These are phyloP conservation scores for Brachyhypopomus gauderio DNA, from an alignment of 2,113 vertebrate species.

Conservation along the genomic window DNA sequence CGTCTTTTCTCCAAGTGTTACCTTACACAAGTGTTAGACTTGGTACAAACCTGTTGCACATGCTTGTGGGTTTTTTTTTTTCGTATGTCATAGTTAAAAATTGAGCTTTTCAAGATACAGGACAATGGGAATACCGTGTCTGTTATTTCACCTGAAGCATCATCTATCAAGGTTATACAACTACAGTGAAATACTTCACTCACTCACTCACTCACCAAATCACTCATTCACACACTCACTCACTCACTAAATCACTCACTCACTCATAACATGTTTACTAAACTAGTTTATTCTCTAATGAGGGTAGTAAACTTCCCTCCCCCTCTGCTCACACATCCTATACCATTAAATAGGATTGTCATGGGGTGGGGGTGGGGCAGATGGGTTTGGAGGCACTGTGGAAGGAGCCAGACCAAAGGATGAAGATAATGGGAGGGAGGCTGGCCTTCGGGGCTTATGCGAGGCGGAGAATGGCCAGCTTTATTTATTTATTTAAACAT, in stretches of 20 bases:
- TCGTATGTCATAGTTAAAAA: not conserved
- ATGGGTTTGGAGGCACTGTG: not conserved
- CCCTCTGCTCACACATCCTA: slow-evolving; percentile 22
- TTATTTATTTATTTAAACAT: not conserved
- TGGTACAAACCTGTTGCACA: too few relatives aligned
- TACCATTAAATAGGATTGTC: slow-evolving; percentile 43
- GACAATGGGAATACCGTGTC: slow-evolving; percentile 13
- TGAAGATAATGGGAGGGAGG: slow-evolving; percentile 33
- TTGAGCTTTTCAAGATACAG: slow-evolving; percentile 5
- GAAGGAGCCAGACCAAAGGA: slow-evolving; percentile 41
- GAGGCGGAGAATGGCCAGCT: slow-evolving; percentile 12
- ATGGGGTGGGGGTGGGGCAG: not conserved
- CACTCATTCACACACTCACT: not conserved
- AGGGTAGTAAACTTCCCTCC: not conserved
- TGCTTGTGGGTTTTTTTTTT: not conserved
- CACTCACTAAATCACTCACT: not conserved
- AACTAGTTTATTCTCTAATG: slow-evolving; percentile 23
- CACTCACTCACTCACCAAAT: not conserved
- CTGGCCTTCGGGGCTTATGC: not conserved
- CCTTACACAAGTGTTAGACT: not conserved
- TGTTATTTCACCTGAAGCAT: not conserved
- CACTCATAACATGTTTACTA: slow-evolving; percentile 27
- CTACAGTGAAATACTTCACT: not conserved
- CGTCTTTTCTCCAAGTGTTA: not conserved
- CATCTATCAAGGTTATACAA: slow-evolving; percentile 19